Percentiles rank a stretch among this genome's conserved stretches.
phyloP scores from a whole-genome alignment of 2,888 invertebrate species.

The Hofmannophila pseudospretella region DNA sequence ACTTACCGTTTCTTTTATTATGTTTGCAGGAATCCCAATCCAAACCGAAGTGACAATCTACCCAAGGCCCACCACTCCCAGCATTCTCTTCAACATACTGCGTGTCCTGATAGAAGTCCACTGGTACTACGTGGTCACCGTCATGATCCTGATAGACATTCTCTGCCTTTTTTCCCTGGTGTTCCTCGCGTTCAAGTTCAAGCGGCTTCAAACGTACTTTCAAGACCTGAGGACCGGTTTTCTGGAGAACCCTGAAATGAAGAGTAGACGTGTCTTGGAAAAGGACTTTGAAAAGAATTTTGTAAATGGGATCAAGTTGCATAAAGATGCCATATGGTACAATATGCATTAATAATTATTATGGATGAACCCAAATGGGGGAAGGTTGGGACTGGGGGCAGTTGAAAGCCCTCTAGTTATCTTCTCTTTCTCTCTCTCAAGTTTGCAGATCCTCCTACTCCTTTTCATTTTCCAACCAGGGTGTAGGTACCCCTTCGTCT shows the following conservation, averaged over 20 bases:
- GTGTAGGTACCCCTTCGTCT: no score
- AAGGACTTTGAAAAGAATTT: conserved; percentile 35
- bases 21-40: conserved; percentile 36
- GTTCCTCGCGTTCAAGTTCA: conserved; percentile 41
- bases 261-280: conserved; percentile 17
- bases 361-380: no score
- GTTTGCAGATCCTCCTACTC: no score
- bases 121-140: conserved; percentile 42
- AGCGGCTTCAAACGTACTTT: conserved; percentile 36
- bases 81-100: conserved; percentile 33
- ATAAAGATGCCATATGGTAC: conserved; percentile 50
- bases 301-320: conserved; percentile 40
- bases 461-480: no score
- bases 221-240: conserved; percentile 25
- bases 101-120: conserved; percentile 38
- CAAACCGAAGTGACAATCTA: conserved; percentile 40
- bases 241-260: conserved; percentile 16
- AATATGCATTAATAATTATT: no score
- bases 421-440: no score
- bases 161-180: conserved; percentile 36
- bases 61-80: conserved; percentile 25
- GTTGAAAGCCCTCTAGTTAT: no score
- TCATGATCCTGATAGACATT: conserved; percentile 40
- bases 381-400: no score
- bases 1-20: no score